Evolutionary conservation across 2,797 vertebrate genomes (phyloP), one percentile per base, ranked within the genome.

Genomic region (Vespertilio murinus): DNA sequence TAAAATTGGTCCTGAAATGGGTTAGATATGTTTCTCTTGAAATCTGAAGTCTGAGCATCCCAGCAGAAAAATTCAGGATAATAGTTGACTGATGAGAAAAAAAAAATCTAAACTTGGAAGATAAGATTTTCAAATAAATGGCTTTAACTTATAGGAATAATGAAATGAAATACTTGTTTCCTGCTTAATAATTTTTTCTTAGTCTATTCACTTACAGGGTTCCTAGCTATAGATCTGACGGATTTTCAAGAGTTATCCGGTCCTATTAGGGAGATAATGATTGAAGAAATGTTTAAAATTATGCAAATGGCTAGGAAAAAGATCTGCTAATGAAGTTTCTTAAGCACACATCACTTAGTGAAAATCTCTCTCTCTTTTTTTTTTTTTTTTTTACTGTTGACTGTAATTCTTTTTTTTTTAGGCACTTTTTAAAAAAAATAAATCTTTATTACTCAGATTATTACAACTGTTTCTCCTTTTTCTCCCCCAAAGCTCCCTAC

Each of bases 141-240:
- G 52, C 75, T 88, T 54, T 79, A 84, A 84, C 16, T 52, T 84
- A 49, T 0, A 18, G 16, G 64, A 90, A 74, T 85, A 49, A 47
- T 80, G 47, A 95, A 78, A 78, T 81, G 28, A 78, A 35, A 69
- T 77, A 56, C 3, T 84, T 80, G 5, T 28, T 71, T 86, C 17
- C 59, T 94, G 38, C 67, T 16, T 49, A 91, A 28, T 23, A 84
- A 35, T 88, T 90, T 85, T 73, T 80, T 93, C 30, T 92, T 90
- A 84, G 8, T 30, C n/a, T 69, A 25, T 83, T 92, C 28, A 47
- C 49, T 75, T 65, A 59, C 5, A 78, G 28, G 9, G 20, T 77
- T 92, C 42, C 81, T 75, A 91, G 8, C 40, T 67, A 45, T 71
- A 25, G 8, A 61, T 82, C 3, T 47, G 47, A 85, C 14, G 18